phyloP scores from a whole-genome alignment of 2,888 invertebrate species.

The Falcaria lacertinaria region DNA sequence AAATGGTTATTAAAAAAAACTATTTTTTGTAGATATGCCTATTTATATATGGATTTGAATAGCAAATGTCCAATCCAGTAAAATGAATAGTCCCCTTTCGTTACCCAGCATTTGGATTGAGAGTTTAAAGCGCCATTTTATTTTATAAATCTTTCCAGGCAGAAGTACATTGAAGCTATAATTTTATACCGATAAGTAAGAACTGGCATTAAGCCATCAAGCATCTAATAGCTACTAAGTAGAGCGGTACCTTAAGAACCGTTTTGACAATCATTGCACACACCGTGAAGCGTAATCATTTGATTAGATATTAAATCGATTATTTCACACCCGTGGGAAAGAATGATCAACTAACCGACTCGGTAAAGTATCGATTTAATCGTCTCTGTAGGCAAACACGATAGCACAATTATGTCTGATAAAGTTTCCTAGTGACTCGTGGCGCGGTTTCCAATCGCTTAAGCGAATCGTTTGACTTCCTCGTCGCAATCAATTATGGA shows the following conservation, averaged over 20 bases:
- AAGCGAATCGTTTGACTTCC: background rate
- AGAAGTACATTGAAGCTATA: too few species aligned
- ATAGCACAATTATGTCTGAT: constrained; percentile 3
- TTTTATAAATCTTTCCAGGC: too few species aligned
- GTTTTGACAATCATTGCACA: background rate
- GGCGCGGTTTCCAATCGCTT: background rate
- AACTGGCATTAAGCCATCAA: background rate
- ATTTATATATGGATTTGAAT: too few species aligned
- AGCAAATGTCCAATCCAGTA: too few species aligned
- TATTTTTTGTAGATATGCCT: too few species aligned
- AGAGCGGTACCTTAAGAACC: background rate
- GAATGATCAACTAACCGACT: constrained; percentile 11
- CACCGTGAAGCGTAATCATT: constrained; percentile 10
- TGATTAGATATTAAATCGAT: constrained; percentile 25
- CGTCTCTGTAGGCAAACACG: constrained; percentile 5
- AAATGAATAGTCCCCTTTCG: too few species aligned
- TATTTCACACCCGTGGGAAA: constrained; percentile 38
- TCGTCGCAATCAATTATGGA: background rate
- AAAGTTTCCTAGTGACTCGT: constrained; percentile 1
- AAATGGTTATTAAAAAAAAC: too few species aligned
- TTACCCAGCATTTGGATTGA: too few species aligned
- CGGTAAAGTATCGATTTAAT: constrained; percentile 10
- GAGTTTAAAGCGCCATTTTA: too few species aligned
- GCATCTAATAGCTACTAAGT: background rate
- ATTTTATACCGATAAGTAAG: background rate